phyloP scores from a whole-genome alignment of 2,113 vertebrate species.

The Campylorhamphus procurvoides region DNA sequence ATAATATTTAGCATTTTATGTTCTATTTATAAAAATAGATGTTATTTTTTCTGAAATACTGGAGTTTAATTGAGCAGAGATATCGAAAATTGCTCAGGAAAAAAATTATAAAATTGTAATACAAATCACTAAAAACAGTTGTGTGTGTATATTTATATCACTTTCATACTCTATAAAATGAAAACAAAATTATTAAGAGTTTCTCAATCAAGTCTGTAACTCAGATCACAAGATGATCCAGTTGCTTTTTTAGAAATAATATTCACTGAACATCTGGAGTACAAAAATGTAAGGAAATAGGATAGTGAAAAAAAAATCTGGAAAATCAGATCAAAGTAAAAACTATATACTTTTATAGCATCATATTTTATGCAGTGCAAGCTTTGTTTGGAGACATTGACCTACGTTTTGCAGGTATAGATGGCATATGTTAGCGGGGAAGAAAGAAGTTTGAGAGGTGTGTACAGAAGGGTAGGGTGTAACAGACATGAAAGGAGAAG shows the following conservation, averaged over 20 bases:
- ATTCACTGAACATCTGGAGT: background rate
- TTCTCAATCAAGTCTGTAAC: background rate
- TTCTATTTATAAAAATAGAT: background rate
- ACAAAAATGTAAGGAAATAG: background rate
- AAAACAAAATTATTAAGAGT: background rate
- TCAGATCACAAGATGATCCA: background rate
- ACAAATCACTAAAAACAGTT: background rate
- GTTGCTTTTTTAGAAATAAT: background rate
- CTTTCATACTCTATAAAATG: background rate
- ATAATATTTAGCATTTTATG: background rate
- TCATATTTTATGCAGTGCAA: background rate
- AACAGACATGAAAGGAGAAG: background rate
- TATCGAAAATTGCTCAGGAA: background rate
- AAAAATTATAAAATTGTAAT: background rate
- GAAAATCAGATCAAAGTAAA: background rate
- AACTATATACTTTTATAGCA: background rate
- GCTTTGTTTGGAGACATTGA: background rate
- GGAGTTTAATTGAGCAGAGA: background rate
- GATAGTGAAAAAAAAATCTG: background rate
- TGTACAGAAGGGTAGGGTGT: background rate
- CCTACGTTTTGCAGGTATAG: background rate
- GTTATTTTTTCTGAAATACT: background rate
- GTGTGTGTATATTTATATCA: background rate
- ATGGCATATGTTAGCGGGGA: background rate
- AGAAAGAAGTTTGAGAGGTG: background rate